These are phyloP conservation scores for Parelbella ahira DNA, from an alignment of 2,888 invertebrate species.

Conservation along the genomic window DNA sequence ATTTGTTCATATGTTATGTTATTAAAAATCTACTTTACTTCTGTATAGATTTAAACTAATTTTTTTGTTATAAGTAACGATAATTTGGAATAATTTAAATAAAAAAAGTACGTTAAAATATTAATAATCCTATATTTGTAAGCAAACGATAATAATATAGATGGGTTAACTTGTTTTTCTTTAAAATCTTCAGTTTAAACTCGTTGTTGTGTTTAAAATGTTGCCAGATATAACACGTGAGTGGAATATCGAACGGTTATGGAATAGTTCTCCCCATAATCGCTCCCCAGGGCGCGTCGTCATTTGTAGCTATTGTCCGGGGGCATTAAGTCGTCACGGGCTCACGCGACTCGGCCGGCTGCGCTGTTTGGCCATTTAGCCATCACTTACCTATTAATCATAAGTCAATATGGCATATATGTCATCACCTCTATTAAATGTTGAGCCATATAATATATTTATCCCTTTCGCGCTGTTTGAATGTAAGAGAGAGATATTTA, in stretches of 20 bases:
- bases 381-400: slow-evolving; percentile 24
- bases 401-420: slow-evolving; percentile 9
- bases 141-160: too few relatives aligned
- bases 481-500: too few relatives aligned
- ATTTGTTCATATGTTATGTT: too few relatives aligned
- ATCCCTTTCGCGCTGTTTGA: not conserved
- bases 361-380: slow-evolving; percentile 21
- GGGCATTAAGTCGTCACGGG: slow-evolving; percentile 53
- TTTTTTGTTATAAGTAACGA: too few relatives aligned
- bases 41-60: too few relatives aligned
- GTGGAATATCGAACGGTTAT: slow-evolving; percentile 38
- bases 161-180: too few relatives aligned
- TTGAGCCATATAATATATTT: not conserved
- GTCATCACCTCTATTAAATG: slow-evolving; percentile 2
- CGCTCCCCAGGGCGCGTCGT: slow-evolving; percentile 36
- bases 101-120: too few relatives aligned
- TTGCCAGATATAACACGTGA: not conserved
- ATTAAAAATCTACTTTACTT: too few relatives aligned
- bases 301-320: slow-evolving; percentile 30
- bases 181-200: too few relatives aligned
- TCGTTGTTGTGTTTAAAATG: too few relatives aligned
- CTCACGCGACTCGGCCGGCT: slow-evolving; percentile 36
- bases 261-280: slow-evolving; percentile 44
- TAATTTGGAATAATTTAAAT: too few relatives aligned
- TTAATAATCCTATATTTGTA: too few relatives aligned